Base-by-base conservation (phyloP, 2,888 invertebrate species). In the Lamellibrachia satsuma region DNA sequence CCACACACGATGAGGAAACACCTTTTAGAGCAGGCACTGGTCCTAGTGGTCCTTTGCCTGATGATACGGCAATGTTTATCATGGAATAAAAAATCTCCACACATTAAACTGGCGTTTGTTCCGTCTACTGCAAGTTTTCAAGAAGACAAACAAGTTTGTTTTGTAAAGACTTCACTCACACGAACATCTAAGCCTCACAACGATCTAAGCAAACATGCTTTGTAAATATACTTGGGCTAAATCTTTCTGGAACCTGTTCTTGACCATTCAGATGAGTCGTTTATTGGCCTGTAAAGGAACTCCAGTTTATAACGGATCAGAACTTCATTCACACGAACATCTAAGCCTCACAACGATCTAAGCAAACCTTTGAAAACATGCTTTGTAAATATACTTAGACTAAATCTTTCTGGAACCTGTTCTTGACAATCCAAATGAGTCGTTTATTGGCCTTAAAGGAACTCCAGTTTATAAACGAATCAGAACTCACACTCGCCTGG, bases 81-180 rank as follows among this genome's bases (percentile, higher is more conserved):
- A 75, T 75, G 75, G 75, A 75, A 75, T 75, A 75, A 75, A n/a
- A 75, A 75, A 75, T 75, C 75, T 75, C n/a, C 75, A 75, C 22
- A 75, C 22, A 15, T 75, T 75, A 75, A 6, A 22, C 75, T 75
- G 22, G 75, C 22, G 22, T 22, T n/a, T 75, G 75, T 75, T 75
- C n/a, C n/a, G 22, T 75, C 22, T 75, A 15, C n/a, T 75, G 75
- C 75, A 75, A 15, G 75, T 22, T 75, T 75, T 75, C 75, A 75
- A 6, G 2, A n/a, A 75, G 2, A 22, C 22, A 75, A 75, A 75
- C 22, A 6, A 75, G n/a, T 22, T 6, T 6, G 22, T 11, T 75
- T 22, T 22, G 75, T 15, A 22, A 22, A 75, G 22, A 6, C 75
- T 22, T 75, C 75, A 22, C 22, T 75, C n/a, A 75, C 6, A n/a